Conservation (phyloP, 2,888 invertebrate species). For the Agrochola lychnidis region DNA sequence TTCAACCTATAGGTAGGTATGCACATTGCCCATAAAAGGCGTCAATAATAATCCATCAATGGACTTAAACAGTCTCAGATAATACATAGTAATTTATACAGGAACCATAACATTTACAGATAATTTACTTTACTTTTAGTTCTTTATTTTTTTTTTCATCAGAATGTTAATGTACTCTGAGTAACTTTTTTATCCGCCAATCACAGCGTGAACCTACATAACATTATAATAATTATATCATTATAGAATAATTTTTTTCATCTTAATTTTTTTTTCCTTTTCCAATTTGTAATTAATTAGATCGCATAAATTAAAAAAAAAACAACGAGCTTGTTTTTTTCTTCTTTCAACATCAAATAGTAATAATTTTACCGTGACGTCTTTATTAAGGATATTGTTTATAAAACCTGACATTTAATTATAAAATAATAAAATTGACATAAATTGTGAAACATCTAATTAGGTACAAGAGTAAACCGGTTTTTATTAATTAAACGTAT, state of each 20-base stretch:
- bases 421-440: conserved; percentile 12
- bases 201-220: conserved; percentile 26
- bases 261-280: conserved; percentile 4
- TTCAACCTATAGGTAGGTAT: not conserved
- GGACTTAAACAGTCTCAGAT: conserved; percentile 7
- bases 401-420: conserved; percentile 25
- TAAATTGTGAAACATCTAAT: conserved; percentile 47
- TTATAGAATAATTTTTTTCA: not conserved
- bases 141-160: conserved; percentile 20
- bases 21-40: not conserved
- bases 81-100: conserved; percentile 8
- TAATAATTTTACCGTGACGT: not conserved
- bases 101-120: conserved; percentile 32
- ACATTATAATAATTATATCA: conserved; percentile 14
- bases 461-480: conserved; percentile 38
- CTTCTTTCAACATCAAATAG: not conserved
- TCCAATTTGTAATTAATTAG: conserved; percentile 30
- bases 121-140: conserved; percentile 4
- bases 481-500: conserved; percentile 53
- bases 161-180: conserved; percentile 21
- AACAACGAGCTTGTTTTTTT: not conserved
- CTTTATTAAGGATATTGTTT: conserved; percentile 11
- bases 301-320: not conserved
- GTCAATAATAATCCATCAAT: conserved; percentile 18
- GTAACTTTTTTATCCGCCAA: conserved; percentile 15